Evolutionary conservation across 1,140 invertebrate species (phyloP), one percentile per base, ranked within the genome.

Genomic region (Euglossa dilemma): DNA sequence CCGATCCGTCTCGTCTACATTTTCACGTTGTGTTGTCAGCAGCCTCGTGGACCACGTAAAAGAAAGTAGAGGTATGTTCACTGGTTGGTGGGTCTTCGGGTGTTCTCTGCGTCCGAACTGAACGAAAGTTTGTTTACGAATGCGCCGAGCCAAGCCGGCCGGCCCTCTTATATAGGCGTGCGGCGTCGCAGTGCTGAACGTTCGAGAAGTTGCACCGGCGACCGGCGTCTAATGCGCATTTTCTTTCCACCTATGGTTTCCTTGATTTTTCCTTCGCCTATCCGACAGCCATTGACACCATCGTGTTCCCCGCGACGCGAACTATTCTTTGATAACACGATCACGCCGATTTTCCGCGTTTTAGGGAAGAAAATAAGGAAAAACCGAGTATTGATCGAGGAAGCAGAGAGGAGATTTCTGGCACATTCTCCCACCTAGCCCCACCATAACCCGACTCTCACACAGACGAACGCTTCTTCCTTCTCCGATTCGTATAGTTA

Each of bases 1-100:
- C 91, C 70, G 85, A 87, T 83, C 88, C 90, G 70, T 82, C 86
- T 70, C 69, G 92, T 93, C 92, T 93, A 93, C 92, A 93, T 93
- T 92, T 91, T 92, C 85, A 83, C 83, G 84, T 70, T 80, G 86
- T 90, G 87, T 85, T 89, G 86, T 79, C 87, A 45, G 67, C 85
- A 67, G 82, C 80, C 80, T 83, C 70, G 72, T 87, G 59, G 84
- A 85, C 73, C 66, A 85, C 56, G 85, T 89, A 87, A 80, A 86
- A 86, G 81, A 86, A 36, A 89, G 70, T 61, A 57, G 63, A 81
- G 64, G 57, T 52, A 63, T 89, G 84, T 87, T 84, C 88, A 72
- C 88, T 86, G 88, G 85, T 85, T 76, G 80, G 74, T 72, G 82
- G 87, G 89, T 91, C 80, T 90, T 91, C 87, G 59, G 86, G 76